Percentiles rank a stretch among this genome's conserved stretches.
Conservation (phyloP, 1,140 invertebrate species). For the Pogonus chalceus region DNA sequence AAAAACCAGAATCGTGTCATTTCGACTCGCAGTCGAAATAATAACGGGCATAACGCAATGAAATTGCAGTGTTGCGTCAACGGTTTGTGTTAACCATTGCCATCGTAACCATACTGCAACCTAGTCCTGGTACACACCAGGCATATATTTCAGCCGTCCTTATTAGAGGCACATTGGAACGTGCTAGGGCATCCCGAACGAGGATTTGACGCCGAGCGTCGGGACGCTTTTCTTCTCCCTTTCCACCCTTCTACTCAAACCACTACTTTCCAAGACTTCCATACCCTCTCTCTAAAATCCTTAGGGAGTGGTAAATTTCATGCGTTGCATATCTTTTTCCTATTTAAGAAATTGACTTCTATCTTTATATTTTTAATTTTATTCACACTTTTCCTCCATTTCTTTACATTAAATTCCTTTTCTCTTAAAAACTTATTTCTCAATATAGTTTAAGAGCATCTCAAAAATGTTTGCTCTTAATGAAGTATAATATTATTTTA, state of each 20-base stretch:
- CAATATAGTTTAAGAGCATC: too few relatives aligned
- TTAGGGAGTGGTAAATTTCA: too few relatives aligned
- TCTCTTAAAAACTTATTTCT: too few relatives aligned
- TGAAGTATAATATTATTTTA: too few relatives aligned
- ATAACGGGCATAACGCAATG: neutral
- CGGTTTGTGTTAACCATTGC: neutral
- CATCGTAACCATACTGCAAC: neutral
- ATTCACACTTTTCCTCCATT: too few relatives aligned
- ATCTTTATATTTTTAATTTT: too few relatives aligned
- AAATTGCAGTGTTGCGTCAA: neutral
- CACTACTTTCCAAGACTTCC: neutral
- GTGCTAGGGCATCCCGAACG: constrained; percentile 2
- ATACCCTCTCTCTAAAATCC: neutral
- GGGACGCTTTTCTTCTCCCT: neutral
- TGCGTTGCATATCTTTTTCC: too few relatives aligned
- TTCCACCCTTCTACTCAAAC: neutral
- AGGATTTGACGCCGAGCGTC: neutral
- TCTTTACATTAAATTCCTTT: too few relatives aligned
- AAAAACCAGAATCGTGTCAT: constrained; percentile 5
- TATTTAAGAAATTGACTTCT: too few relatives aligned
- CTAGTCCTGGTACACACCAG: neutral
- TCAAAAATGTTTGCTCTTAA: too few relatives aligned
- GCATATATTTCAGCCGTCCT: constrained; percentile 4
- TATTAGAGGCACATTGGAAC: constrained; percentile 6
- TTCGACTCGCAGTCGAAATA: neutral